These are phyloP conservation scores for Delichon dasypus DNA, from an alignment of 2,797 vertebrate species.

Conservation along the genomic window DNA sequence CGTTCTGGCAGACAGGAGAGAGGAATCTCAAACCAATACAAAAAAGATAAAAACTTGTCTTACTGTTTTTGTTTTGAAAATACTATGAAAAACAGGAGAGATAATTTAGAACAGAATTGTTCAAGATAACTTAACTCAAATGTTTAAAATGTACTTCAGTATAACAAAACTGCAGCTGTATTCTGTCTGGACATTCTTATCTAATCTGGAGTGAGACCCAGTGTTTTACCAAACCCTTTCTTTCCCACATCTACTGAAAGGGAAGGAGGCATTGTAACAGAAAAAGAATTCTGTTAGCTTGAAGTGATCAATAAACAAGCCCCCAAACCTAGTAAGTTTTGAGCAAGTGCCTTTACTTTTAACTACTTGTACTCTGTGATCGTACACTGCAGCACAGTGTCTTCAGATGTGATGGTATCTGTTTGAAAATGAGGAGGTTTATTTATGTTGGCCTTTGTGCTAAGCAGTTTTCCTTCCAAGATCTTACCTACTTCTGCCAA, in stretches of 20 bases:
- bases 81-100: not conserved
- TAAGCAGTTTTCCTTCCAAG: not conserved
- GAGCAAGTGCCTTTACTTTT: not conserved
- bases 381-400: not conserved
- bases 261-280: not conserved
- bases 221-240: not conserved
- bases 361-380: not conserved
- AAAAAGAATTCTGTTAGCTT: not conserved
- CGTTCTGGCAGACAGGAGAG: not conserved
- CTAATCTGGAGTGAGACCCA: not conserved
- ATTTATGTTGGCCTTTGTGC: not conserved
- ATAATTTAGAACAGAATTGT: not conserved
- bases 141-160: not conserved
- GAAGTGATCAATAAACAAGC: not conserved
- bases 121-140: not conserved
- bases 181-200: not conserved
- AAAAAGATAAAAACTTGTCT: not conserved
- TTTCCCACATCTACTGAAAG: not conserved
- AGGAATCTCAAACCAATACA: not conserved
- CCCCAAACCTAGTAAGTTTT: not conserved
- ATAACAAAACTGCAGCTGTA: accelerated
- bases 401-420: not conserved
- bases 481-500: not conserved
- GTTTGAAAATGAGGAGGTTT: not conserved
- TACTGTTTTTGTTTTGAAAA: not conserved